Evolutionary conservation across 2,797 vertebrate genomes (phyloP).

Genomic region (Cheirogaleus major): DNA sequence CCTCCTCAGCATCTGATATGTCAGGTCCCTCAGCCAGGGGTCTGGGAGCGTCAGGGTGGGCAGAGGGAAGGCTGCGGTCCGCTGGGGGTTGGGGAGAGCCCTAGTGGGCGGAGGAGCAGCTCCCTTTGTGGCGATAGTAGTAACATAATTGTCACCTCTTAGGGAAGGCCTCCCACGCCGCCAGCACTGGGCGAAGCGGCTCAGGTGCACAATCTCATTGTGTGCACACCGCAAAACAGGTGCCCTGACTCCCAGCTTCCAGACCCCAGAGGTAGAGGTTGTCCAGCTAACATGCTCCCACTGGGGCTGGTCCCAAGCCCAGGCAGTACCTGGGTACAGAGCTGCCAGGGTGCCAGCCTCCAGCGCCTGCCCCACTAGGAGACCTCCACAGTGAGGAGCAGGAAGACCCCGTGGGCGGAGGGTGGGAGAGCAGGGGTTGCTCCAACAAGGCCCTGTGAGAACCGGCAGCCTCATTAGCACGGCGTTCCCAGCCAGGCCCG

Average conservation of each 20-base stretch:
- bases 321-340: background rate
- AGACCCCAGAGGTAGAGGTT: background rate
- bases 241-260: background rate
- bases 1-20: background rate
- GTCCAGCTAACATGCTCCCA: background rate
- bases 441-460: conserved; percentile 5
- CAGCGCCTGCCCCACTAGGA: background rate
- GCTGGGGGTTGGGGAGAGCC: background rate
- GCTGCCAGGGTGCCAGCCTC: background rate
- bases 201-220: background rate
- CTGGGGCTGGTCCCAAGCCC: background rate
- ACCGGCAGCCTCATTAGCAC: conserved; percentile 71
- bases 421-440: background rate
- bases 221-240: background rate
- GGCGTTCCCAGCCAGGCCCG: conserved; percentile 60
- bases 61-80: background rate
- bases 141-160: background rate
- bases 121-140: background rate
- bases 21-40: background rate
- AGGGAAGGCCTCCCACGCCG: background rate
- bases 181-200: background rate
- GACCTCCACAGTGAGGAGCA: background rate
- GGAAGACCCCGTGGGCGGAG: background rate
- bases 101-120: background rate
- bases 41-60: background rate